phyloP scores from a whole-genome alignment of 1,140 invertebrate species.

The Hycleus phaleratus region DNA sequence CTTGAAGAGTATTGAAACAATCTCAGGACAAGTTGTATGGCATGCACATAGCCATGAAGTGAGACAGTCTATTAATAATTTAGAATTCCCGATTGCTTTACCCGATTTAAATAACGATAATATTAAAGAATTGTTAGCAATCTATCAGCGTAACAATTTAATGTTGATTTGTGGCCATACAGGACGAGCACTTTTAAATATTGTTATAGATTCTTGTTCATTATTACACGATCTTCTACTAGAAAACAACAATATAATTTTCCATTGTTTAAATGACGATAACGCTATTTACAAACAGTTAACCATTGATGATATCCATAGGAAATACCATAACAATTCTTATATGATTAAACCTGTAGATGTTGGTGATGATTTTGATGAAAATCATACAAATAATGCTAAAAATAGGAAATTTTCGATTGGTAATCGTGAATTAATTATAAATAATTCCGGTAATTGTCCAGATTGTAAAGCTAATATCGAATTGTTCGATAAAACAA shows the following conservation, averaged over 20 bases:
- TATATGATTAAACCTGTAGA: neutral
- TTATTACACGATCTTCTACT: slow-evolving; percentile 1
- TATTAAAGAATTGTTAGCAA: slow-evolving; percentile 56
- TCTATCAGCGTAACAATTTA: slow-evolving; percentile 51
- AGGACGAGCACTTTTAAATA: slow-evolving; percentile 46
- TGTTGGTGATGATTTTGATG: neutral
- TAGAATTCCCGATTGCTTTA: slow-evolving; percentile 61
- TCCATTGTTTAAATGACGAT: slow-evolving; percentile 6
- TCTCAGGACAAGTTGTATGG: slow-evolving; percentile 59
- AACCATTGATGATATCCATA: slow-evolving; percentile 1
- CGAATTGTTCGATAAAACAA: slow-evolving; percentile 17
- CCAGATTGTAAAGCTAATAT: slow-evolving; percentile 24
- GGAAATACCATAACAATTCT: slow-evolving; percentile 6
- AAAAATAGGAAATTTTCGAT: slow-evolving; percentile 7
- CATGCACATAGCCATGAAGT: slow-evolving; percentile 46
- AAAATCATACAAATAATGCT: neutral
- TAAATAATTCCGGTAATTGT: slow-evolving; percentile 23
- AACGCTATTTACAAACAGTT: neutral
- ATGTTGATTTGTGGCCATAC: slow-evolving; percentile 56
- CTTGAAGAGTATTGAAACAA: slow-evolving; percentile 61
- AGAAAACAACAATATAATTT: neutral
- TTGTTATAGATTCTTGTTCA: slow-evolving; percentile 8
- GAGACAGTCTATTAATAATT: slow-evolving; percentile 35
- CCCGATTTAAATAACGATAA: slow-evolving; percentile 64
- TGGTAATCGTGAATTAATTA: slow-evolving; percentile 16